Percentiles rank a stretch among this genome's conserved stretches.
Evolutionary conservation across 2,888 invertebrate species (phyloP).

Genomic region (Acanthopleura granulata): DNA sequence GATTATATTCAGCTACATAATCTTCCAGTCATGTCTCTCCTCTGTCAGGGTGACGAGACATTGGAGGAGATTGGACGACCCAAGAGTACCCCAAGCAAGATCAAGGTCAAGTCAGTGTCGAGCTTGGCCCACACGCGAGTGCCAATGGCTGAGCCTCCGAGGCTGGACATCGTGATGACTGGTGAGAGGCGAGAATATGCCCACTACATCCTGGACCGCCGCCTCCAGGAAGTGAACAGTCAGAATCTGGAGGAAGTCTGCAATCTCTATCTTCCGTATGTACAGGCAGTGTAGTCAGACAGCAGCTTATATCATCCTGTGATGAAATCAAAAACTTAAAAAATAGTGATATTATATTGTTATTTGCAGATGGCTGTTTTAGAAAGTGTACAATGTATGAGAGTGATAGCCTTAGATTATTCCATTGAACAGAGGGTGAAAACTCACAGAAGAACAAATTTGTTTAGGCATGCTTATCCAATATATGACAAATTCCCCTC

Average conservation of each 20-base stretch:
- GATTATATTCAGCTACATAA: background rate
- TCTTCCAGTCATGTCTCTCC: conserved; percentile 5
- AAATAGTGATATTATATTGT: too few relatives aligned
- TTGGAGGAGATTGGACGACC: conserved; percentile 47
- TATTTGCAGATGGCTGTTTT: too few relatives aligned
- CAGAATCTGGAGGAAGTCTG: conserved; percentile 50
- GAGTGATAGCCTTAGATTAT: too few relatives aligned
- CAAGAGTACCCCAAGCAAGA: conserved; percentile 43
- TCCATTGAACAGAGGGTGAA: too few relatives aligned
- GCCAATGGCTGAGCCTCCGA: conserved; percentile 43
- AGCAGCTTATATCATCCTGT: background rate
- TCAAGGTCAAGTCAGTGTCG: conserved; percentile 55
- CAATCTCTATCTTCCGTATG: conserved; percentile 59
- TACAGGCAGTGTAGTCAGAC: conserved; percentile 23
- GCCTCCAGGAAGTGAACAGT: conserved; percentile 47
- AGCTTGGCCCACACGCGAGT: conserved; percentile 45
- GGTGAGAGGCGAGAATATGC: conserved; percentile 62
- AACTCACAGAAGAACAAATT: too few relatives aligned
- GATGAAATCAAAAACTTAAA: too few relatives aligned
- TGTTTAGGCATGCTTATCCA: too few relatives aligned
- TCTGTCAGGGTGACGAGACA: conserved; percentile 56
- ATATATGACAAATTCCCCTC: too few relatives aligned
- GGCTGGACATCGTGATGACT: conserved; percentile 42
- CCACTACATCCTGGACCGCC: conserved; percentile 54
- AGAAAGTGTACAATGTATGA: too few relatives aligned